Evolutionary conservation across 2,888 invertebrate species (phyloP).

Genomic region (Itoplectis maculator): DNA sequence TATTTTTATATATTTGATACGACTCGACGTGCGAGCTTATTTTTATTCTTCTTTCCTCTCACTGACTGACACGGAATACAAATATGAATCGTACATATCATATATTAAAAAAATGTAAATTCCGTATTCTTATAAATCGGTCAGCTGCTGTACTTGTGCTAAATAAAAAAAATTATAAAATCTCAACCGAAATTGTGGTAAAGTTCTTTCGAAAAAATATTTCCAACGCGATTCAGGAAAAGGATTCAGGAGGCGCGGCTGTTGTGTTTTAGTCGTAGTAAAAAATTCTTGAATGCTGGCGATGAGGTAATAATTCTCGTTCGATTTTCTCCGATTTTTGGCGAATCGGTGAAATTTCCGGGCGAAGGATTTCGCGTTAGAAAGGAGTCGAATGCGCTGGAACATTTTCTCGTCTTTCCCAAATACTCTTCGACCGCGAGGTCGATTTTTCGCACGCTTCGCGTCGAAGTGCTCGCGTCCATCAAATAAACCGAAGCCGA

Average conservation of each 20-base stretch:
- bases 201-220: conserved; percentile 40
- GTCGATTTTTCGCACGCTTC: conserved; percentile 59
- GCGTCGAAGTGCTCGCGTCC: conserved; percentile 26
- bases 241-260: conserved; percentile 39
- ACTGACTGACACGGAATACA: conserved; percentile 31
- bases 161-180: conserved; percentile 49
- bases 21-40: conserved; percentile 44
- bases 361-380: conserved; percentile 3
- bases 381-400: not conserved
- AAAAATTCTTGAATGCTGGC: conserved; percentile 75
- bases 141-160: conserved; percentile 54
- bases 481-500: conserved; percentile 21
- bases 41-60: conserved; percentile 30
- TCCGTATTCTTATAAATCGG: conserved; percentile 37
- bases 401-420: conserved; percentile 38
- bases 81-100: conserved; percentile 25
- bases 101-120: conserved; percentile 36
- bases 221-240: not conserved
- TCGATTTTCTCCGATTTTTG: conserved; percentile 37
- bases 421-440: conserved; percentile 66
- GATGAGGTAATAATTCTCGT: conserved; percentile 74
- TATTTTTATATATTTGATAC: conserved; percentile 46
- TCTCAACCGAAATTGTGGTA: conserved; percentile 41
- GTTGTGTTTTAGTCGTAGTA: conserved; percentile 65
- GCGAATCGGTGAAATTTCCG: conserved; percentile 26